Conservation (phyloP, 2,888 invertebrate species). For the Embidobia sp. region DNA sequence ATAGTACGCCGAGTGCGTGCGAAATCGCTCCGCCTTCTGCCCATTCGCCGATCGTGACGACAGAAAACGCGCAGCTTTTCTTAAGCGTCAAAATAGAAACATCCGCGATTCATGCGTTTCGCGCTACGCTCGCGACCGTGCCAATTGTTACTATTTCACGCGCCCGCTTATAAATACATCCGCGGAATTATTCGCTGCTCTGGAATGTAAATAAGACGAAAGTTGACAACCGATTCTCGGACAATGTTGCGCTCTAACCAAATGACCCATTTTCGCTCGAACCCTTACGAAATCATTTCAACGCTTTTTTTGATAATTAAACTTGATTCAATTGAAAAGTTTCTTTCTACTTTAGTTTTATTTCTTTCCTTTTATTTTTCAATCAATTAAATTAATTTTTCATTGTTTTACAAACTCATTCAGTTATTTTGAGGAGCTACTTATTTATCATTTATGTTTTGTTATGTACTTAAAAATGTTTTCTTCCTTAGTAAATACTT, state of each 20-base stretch:
- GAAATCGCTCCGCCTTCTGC: conserved; percentile 57
- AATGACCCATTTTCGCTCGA: neutral
- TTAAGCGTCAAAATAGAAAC: conserved; percentile 62
- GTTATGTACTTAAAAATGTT: too few species aligned
- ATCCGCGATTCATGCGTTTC: conserved; percentile 57
- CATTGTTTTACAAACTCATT: too few species aligned
- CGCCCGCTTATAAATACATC: conserved; percentile 50
- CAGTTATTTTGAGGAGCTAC: too few species aligned
- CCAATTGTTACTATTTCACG: conserved; percentile 49
- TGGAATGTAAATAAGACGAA: conserved; percentile 39
- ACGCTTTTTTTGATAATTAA: too few species aligned
- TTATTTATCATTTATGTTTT: too few species aligned
- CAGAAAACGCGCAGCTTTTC: conserved; percentile 53
- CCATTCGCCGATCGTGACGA: conserved; percentile 56
- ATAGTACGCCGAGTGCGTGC: conserved; percentile 63
- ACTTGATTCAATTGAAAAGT: too few species aligned
- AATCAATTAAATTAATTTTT: too few species aligned
- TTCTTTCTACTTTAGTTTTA: too few species aligned
- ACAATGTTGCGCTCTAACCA: neutral
- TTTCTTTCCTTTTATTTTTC: too few species aligned
- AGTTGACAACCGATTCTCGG: conserved; percentile 32
- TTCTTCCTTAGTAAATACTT: too few species aligned
- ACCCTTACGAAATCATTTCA: too few species aligned
- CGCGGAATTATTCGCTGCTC: conserved; percentile 32
- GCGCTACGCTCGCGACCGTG: conserved; percentile 14